phyloP scores from a whole-genome alignment of 2,797 vertebrate genomes.

The Pampus argenteus region DNA sequence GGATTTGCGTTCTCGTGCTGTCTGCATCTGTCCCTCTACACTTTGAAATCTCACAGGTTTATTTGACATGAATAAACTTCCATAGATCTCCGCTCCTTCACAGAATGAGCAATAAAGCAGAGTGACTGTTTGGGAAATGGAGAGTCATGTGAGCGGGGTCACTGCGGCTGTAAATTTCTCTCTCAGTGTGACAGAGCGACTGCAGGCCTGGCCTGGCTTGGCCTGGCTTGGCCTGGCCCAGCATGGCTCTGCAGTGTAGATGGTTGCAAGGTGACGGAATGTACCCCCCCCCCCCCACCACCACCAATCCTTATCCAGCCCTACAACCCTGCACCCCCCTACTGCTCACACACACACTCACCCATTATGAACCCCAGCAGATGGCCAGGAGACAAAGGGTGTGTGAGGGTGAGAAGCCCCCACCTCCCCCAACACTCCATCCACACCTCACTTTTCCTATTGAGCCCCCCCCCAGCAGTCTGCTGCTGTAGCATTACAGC shows the following conservation, averaged over 20 bases:
- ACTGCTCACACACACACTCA: conserved; percentile 22
- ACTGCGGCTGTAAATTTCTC: conserved; percentile 51
- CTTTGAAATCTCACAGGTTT: background rate
- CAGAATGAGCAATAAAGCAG: conserved; percentile 58
- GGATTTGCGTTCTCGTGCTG: no score
- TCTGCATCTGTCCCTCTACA: no score
- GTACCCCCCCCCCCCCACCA: conserved; percentile 1
- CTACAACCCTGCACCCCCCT: background rate
- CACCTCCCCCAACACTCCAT: conserved; percentile 13
- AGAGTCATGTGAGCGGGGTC: conserved; percentile 49
- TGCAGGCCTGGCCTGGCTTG: conserved; percentile 39
- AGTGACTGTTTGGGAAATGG: conserved; percentile 55
- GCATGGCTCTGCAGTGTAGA: conserved; percentile 27
- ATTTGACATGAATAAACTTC: conserved; percentile 30
- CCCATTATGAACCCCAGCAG: conserved; percentile 70
- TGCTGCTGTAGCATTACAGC: conserved; percentile 45
- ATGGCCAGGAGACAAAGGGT: conserved; percentile 75
- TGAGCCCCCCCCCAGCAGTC: conserved; percentile 22
- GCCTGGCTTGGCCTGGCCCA: conserved; percentile 38
- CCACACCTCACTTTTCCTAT: conserved; percentile 23
- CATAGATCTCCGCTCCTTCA: conserved; percentile 10
- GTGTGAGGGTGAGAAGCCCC: conserved; percentile 60
- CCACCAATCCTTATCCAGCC: conserved; percentile 1
- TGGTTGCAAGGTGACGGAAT: conserved; percentile 73
- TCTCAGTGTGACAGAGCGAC: conserved; percentile 27